phyloP scores from a whole-genome alignment of 2,113 vertebrate genomes.

The Haliaeetus leucogaster region DNA sequence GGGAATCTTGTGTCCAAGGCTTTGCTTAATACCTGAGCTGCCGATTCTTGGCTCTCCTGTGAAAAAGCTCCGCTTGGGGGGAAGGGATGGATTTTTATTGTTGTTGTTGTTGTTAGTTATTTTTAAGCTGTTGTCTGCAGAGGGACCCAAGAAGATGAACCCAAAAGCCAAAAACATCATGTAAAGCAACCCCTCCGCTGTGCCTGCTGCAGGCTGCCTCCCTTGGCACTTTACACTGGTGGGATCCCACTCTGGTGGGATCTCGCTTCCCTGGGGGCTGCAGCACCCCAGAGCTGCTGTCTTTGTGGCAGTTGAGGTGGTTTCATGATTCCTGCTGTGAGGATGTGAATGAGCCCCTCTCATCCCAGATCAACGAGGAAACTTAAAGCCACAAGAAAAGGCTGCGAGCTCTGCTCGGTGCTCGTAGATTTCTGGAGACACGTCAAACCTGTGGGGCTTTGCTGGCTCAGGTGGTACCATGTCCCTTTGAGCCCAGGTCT shows the following conservation, averaged over 20 bases:
- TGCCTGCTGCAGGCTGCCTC: neutral
- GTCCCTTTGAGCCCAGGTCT: neutral
- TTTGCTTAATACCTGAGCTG: neutral
- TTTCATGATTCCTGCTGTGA: neutral
- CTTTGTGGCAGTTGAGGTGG: accelerated
- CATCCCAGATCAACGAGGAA: neutral
- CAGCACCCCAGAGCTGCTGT: neutral
- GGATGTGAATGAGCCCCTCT: neutral
- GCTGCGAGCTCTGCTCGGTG: accelerated
- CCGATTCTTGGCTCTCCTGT: neutral
- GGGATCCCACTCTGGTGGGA: neutral
- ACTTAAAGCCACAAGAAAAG: neutral
- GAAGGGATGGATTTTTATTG: neutral
- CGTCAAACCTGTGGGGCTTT: neutral
- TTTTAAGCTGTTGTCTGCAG: neutral
- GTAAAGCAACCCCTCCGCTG: neutral
- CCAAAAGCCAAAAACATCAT: neutral
- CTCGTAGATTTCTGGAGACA: neutral
- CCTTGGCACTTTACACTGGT: accelerated
- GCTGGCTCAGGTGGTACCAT: accelerated
- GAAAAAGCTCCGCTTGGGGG: neutral
- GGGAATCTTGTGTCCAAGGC: neutral
- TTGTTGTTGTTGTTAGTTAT: neutral
- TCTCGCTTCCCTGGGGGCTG: neutral
- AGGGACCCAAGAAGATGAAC: neutral